Evolutionary conservation across 2,113 vertebrate genomes (phyloP).

Genomic region (Spea multiplicata): DNA sequence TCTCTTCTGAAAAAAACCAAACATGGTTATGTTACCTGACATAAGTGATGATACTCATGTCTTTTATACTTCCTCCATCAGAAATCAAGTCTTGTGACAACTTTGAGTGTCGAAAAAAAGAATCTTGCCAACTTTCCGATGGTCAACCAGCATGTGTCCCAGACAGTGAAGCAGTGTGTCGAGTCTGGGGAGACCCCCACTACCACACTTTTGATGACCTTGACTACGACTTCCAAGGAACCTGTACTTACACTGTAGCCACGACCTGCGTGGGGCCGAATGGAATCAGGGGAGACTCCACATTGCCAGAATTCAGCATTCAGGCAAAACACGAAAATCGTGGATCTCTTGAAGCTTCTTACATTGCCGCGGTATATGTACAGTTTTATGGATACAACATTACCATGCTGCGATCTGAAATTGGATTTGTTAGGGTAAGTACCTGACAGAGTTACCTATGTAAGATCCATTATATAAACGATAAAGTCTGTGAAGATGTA

Average conservation of each 20-base stretch:
- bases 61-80: neutral
- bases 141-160: slow-evolving; percentile 9
- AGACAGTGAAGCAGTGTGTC: slow-evolving; percentile 26
- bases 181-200: slow-evolving; percentile 46
- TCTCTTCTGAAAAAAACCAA: neutral
- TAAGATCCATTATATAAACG: neutral
- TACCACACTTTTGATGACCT: slow-evolving; percentile 52
- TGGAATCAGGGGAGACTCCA: neutral
- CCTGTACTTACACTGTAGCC: slow-evolving; percentile 49
- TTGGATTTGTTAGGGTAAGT: slow-evolving; percentile 63
- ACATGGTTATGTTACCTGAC: neutral
- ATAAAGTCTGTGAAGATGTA: no score
- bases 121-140: slow-evolving; percentile 14
- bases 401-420: slow-evolving; percentile 47
- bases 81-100: neutral
- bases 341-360: slow-evolving; percentile 53
- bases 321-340: slow-evolving; percentile 54
- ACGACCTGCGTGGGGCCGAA: neutral
- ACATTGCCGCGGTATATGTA: slow-evolving; percentile 57
- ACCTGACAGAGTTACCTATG: neutral
- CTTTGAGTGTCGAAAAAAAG: slow-evolving; percentile 24
- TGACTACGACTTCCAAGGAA: slow-evolving; percentile 51
- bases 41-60: neutral
- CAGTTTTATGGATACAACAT: slow-evolving; percentile 55
- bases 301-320: slow-evolving; percentile 34